Evolutionary conservation across 2,797 vertebrate species (phyloP).

Genomic region (Dipus sagitta): DNA sequence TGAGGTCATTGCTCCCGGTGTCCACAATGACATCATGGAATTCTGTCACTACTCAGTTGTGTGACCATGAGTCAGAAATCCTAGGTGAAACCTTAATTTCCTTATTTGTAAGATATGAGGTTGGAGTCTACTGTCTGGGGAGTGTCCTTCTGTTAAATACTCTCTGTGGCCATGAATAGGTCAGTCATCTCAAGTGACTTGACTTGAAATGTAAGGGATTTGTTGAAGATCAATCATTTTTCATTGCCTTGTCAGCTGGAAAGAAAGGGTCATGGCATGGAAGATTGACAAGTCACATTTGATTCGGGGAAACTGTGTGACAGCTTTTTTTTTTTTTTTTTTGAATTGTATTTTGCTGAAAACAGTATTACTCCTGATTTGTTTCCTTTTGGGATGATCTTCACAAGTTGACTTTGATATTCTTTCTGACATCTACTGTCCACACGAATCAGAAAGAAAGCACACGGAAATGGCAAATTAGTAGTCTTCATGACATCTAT

Average conservation of each 20-base stretch:
- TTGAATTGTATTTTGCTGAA: constrained; percentile 26
- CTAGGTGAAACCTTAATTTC: not conserved
- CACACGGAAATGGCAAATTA: not conserved
- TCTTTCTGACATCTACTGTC: not conserved
- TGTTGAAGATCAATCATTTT: not conserved
- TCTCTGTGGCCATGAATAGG: not conserved
- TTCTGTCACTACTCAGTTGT: not conserved
- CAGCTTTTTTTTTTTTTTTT: constrained; percentile 32
- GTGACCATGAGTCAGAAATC: not conserved
- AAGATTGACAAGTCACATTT: not conserved
- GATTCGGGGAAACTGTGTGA: not conserved
- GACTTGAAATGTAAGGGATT: not conserved
- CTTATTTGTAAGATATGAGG: constrained; percentile 15
- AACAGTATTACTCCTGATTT: not conserved
- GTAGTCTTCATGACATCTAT: not conserved
- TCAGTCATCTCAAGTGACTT: not conserved
- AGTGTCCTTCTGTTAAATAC: not conserved
- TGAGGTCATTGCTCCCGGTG: not conserved
- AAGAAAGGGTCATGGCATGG: not conserved
- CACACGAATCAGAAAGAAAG: not conserved
- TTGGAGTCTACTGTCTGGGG: not conserved
- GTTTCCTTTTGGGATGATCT: not conserved
- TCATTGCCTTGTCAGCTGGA: not conserved
- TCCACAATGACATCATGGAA: not conserved
- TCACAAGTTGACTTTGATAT: not conserved